These are phyloP conservation scores for Blennius ocellaris DNA, from an alignment of 2,113 vertebrate genomes.

Conservation along the genomic window DNA sequence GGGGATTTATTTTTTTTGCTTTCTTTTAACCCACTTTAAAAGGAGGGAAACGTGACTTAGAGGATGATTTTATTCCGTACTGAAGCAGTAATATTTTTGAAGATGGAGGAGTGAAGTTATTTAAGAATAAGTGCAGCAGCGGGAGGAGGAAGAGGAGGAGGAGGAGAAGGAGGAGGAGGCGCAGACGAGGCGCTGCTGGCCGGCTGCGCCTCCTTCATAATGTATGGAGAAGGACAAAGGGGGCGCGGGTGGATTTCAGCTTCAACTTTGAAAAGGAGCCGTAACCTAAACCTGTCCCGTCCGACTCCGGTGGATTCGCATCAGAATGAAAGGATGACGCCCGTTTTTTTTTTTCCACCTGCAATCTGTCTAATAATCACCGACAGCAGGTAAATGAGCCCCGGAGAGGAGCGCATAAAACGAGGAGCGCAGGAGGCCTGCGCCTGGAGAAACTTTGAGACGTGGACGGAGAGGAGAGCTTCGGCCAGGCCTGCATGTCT, in stretches of 20 bases:
- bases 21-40: no score
- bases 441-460: conserved; percentile 33
- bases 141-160: conserved; percentile 15
- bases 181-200: conserved; percentile 52
- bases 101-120: conserved; percentile 35
- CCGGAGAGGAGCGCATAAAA: conserved; percentile 69
- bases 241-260: conserved; percentile 75
- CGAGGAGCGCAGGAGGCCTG: conserved; percentile 35
- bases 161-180: conserved; percentile 14
- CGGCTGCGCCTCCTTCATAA: conserved; percentile 81
- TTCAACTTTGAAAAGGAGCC: conserved; percentile 66
- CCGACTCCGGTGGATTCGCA: conserved; percentile 50
- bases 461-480: conserved; percentile 4
- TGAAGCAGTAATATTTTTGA: not conserved
- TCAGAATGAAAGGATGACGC: conserved; percentile 76
- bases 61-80: not conserved
- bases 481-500: not conserved
- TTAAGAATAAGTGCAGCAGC: conserved; percentile 46
- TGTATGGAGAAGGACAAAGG: conserved; percentile 77
- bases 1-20: no score
- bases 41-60: no score
- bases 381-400: conserved; percentile 87
- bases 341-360: conserved; percentile 78
- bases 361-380: conserved; percentile 82
- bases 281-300: conserved; percentile 75